Percentiles rank a stretch among this genome's conserved stretches.
Evolutionary conservation across 1,140 invertebrate species (phyloP).

Genomic region (Philotrypesis tridentata): DNA sequence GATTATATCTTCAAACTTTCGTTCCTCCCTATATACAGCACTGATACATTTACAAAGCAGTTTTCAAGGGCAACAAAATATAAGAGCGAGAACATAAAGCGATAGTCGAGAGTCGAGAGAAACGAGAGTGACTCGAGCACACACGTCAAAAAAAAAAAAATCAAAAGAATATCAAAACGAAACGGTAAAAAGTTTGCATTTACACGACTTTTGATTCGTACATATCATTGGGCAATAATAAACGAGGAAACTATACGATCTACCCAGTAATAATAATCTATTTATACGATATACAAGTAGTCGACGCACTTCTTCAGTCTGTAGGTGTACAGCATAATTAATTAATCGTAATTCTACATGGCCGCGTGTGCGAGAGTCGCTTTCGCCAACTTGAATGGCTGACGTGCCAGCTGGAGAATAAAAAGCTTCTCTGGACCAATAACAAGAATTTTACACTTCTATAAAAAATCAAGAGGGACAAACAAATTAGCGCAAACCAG

Average conservation of each 20-base stretch:
- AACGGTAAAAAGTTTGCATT: conserved; percentile 1
- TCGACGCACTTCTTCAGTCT: not conserved
- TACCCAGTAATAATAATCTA: not conserved
- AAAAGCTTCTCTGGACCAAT: conserved; percentile 50
- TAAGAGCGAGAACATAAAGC: not conserved
- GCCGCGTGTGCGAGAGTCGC: conserved; percentile 21
- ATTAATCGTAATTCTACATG: not conserved
- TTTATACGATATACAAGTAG: not conserved
- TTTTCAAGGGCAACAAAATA: not conserved
- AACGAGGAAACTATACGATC: not conserved
- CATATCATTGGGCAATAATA: conserved; percentile 45
- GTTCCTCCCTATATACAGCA: not conserved
- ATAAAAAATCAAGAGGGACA: conserved; percentile 38
- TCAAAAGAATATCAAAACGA: not conserved
- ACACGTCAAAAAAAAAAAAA: not conserved
- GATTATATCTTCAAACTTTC: not conserved
- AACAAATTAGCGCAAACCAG: conserved; percentile 13
- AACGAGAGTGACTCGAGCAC: conserved; percentile 2
- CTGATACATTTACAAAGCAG: conserved; percentile 16
- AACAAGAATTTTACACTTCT: conserved; percentile 52
- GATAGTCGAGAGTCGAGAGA: not conserved
- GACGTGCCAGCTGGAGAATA: conserved; percentile 42
- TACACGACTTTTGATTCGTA: not conserved
- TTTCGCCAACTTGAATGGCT: conserved; percentile 31
- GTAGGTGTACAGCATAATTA: too few species aligned